Percentiles rank a stretch among this genome's conserved stretches.
These are phyloP conservation scores for Macrotrachela quadricornifera DNA, from an alignment of 1,140 invertebrate genomes.

Conservation along the genomic window DNA sequence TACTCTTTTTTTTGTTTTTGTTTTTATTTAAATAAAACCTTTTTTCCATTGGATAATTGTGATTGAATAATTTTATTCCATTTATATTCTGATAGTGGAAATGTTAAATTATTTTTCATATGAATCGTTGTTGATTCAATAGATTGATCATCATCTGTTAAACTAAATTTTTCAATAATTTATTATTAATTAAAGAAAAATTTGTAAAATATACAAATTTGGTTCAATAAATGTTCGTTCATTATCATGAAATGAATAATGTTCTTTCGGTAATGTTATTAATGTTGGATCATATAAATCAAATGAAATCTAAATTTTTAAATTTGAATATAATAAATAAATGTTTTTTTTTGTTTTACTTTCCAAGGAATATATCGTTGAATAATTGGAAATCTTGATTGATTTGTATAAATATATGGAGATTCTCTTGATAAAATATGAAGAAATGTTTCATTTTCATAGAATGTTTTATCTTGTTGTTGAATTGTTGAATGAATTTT, in stretches of 20 bases:
- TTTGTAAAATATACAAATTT: not conserved
- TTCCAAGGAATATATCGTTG: slow-evolving; percentile 4
- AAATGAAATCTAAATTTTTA: slow-evolving; percentile 8
- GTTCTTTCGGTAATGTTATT: slow-evolving; percentile 1
- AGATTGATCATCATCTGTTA: not conserved
- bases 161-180: not conserved
- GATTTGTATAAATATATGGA: slow-evolving; percentile 1
- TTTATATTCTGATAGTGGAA: too few species aligned
- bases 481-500: slow-evolving; percentile 4
- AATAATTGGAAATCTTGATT: slow-evolving; percentile 1
- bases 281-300: slow-evolving; percentile 8
- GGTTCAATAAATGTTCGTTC: not conserved
- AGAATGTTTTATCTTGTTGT: not conserved
- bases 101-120: too few species aligned
- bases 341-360: slow-evolving; percentile 12
- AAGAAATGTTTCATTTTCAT: slow-evolving; percentile 1
- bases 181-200: not conserved
- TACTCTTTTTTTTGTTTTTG: too few species aligned
- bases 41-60: too few species aligned
- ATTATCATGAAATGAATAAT: not conserved
- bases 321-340: too few species aligned
- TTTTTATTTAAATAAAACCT: too few species aligned
- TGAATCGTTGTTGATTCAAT: too few species aligned
- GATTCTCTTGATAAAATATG: slow-evolving; percentile 7
- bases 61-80: too few species aligned